Evolutionary conservation across 2,113 vertebrate genomes (phyloP).

Genomic region (Aphelocoma coerulescens): DNA sequence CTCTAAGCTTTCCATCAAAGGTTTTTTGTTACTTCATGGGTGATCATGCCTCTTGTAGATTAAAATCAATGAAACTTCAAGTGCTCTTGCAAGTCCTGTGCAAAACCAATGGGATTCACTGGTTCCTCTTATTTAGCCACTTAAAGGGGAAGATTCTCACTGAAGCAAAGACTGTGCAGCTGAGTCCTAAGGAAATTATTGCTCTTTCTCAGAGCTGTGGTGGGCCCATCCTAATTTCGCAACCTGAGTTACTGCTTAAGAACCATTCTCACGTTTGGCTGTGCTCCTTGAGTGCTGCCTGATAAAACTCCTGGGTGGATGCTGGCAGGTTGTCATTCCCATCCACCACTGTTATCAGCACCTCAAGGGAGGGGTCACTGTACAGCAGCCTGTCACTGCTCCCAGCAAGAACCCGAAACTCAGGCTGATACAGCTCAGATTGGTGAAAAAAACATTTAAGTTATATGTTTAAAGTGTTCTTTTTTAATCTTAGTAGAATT

Average conservation of each 20-base stretch:
- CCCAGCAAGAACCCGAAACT: constrained; percentile 70
- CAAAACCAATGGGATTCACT: background rate
- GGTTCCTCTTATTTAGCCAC: background rate
- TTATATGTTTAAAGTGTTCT: background rate
- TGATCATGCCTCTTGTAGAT: background rate
- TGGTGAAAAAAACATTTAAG: background rate
- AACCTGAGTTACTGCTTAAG: background rate
- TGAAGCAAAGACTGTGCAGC: background rate
- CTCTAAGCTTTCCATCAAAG: background rate
- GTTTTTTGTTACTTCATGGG: background rate
- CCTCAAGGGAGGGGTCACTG: constrained; percentile 65
- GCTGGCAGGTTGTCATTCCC: constrained; percentile 75
- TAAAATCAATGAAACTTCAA: background rate
- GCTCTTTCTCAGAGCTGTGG: background rate
- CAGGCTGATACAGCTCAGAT: constrained; percentile 41
- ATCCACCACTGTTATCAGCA: constrained; percentile 73
- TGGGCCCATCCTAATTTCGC: background rate
- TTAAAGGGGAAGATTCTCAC: background rate
- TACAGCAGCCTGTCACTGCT: constrained; percentile 71
- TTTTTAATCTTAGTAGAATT: background rate
- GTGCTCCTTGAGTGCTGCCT: constrained; percentile 72
- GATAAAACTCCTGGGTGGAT: constrained; percentile 73
- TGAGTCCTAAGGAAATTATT: background rate
- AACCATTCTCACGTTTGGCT: constrained; percentile 25
- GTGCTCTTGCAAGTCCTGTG: background rate